These are phyloP conservation scores for Pachyseris speciosa DNA, from an alignment of 64 coral and sea anemone species.

Conservation along the genomic window DNA sequence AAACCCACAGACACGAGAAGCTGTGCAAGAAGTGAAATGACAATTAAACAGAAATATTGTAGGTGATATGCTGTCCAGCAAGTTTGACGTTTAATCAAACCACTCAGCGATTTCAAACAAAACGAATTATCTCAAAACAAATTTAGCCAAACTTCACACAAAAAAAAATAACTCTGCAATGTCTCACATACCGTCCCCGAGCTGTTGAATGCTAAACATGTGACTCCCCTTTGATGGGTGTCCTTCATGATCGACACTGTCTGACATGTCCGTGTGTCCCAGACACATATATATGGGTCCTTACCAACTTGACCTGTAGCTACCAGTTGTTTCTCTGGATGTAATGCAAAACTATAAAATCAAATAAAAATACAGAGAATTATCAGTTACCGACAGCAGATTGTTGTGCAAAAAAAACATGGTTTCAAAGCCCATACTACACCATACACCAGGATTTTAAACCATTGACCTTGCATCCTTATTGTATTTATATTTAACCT, in stretches of 20 bases:
- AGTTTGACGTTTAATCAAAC: no score
- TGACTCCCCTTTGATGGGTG: constrained; percentile 92
- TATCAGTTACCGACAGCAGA: no score
- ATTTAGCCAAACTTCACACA: not conserved
- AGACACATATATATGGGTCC: constrained; percentile 98
- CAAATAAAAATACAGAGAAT: not conserved
- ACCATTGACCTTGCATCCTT: no score
- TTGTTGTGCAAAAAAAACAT: no score
- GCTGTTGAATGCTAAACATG: constrained; percentile 93
- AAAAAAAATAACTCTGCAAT: not conserved
- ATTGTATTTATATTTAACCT: no score
- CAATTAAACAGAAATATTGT: no score
- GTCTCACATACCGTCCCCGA: constrained; percentile 82
- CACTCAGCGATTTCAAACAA: no score
- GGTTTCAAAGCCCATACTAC: no score
- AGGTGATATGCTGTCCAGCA: no score
- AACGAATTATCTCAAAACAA: not conserved
- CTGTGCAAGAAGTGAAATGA: constrained; percentile 36
- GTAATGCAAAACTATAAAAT: constrained; percentile 83
- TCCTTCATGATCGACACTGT: constrained; percentile 97
- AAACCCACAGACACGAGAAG: constrained; percentile 93
- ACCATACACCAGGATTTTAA: no score
- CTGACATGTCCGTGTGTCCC: constrained; percentile 87
- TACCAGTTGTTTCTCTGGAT: constrained; percentile 93
- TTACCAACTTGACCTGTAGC: constrained; percentile 98